phyloP scores from a whole-genome alignment of 2,113 vertebrate species.

The Corythaeola cristata region DNA sequence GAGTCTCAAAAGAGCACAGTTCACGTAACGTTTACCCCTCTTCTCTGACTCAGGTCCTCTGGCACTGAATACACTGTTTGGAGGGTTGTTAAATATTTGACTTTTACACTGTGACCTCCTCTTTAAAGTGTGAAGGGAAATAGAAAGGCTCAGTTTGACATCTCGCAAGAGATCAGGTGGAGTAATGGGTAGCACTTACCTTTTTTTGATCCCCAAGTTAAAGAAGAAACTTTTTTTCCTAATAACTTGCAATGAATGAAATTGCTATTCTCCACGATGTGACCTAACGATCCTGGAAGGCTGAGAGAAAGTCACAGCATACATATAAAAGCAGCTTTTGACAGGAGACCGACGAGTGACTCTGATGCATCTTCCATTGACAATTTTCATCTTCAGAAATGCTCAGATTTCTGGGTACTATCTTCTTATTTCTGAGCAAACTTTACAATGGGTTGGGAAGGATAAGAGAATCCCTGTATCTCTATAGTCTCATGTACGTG shows the following conservation, averaged over 20 bases:
- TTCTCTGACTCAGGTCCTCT: background rate
- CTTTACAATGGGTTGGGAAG: background rate
- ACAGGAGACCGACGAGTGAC: background rate
- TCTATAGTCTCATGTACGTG: background rate
- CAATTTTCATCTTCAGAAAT: background rate
- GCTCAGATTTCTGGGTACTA: background rate
- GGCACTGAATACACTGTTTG: background rate
- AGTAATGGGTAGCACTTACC: background rate
- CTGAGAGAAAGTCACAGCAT: background rate
- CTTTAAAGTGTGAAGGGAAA: conserved; percentile 1
- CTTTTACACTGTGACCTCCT: background rate
- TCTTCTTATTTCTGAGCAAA: background rate
- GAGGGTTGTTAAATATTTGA: conserved; percentile 30
- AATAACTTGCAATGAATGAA: background rate
- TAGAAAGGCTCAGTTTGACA: background rate
- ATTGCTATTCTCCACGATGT: background rate
- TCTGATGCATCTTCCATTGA: background rate
- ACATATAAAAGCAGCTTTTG: background rate
- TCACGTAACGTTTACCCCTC: background rate
- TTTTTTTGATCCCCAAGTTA: background rate
- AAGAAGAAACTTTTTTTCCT: background rate
- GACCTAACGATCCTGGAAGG: background rate
- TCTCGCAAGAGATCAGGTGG: background rate
- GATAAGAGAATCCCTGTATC: background rate
- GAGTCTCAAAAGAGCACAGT: background rate